A percentile compares a stretch with the other conserved stretches of the same genome.
Evolutionary conservation across 2,113 vertebrate genomes (phyloP).

Genomic region (Poecilia latipinna): DNA sequence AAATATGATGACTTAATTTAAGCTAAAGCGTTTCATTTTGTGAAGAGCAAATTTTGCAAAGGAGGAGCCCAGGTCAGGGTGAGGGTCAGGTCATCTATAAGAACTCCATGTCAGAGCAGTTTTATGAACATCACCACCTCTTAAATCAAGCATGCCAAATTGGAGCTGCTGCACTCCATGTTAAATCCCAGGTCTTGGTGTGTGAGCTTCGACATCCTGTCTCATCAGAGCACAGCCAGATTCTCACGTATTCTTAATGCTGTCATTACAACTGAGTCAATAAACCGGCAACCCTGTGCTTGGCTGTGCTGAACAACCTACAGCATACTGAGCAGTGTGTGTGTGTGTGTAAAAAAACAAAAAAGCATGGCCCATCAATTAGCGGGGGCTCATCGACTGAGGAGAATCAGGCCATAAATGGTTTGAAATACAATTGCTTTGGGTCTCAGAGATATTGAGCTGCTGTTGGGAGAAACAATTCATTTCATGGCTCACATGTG

Average conservation of each 20-base stretch:
- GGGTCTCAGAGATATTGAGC: constrained; percentile 14
- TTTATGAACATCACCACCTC: constrained; percentile 25
- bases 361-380: constrained; percentile 31
- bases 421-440: constrained; percentile 8
- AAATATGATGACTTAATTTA: no score
- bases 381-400: constrained; percentile 27
- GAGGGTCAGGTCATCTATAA: neutral
- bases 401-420: constrained; percentile 20
- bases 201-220: constrained; percentile 19
- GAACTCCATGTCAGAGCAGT: constrained; percentile 40
- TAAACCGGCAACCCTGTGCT: constrained; percentile 23
- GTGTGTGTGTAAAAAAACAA: neutral
- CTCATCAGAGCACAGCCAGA: constrained; percentile 20
- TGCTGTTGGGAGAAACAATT: constrained; percentile 12
- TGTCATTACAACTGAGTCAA: constrained; percentile 48
- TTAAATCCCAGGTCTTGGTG: constrained; percentile 21
- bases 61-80: constrained; percentile 11
- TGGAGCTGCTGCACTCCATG: constrained; percentile 49
- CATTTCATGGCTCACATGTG: constrained; percentile 5
- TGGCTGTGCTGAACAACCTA: neutral
- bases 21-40: constrained; percentile 35
- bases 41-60: constrained; percentile 34
- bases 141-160: constrained; percentile 55
- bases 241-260: constrained; percentile 30
- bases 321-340: constrained; percentile 27